Conservation (phyloP, 2,113 vertebrate species). For the Paradoxurus hermaphroditus region DNA sequence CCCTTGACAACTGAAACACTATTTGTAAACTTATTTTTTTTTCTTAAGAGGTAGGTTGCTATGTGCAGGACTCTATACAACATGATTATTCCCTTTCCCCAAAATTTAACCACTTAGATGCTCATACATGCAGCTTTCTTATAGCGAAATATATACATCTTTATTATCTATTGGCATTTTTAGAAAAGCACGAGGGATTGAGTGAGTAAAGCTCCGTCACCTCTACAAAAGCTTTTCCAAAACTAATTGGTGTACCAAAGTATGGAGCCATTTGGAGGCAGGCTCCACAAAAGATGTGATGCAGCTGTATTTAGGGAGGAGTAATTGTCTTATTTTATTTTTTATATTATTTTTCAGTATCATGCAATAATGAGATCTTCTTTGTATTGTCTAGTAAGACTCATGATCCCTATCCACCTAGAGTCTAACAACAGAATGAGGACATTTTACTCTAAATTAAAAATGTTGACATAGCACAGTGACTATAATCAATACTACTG, state of each 20-base stretch:
- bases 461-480: not conserved
- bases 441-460: not conserved
- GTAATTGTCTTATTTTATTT: not conserved
- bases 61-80: not conserved
- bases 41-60: not conserved
- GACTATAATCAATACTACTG: not conserved
- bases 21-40: not conserved
- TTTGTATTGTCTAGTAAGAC: not conserved
- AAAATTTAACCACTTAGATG: not conserved
- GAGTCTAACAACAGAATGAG: not conserved
- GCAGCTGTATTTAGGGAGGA: not conserved
- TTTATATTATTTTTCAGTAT: not conserved
- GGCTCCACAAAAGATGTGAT: not conserved
- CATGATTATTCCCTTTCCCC: not conserved
- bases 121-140: not conserved
- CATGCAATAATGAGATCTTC: not conserved
- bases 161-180: not conserved
- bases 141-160: not conserved
- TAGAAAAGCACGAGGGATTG: not conserved
- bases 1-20: not conserved
- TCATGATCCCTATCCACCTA: not conserved
- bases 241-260: not conserved
- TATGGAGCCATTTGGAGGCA: not conserved
- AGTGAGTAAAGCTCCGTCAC: not conserved
- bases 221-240: not conserved